Percentiles rank a stretch among this genome's conserved stretches.
Evolutionary conservation across 2,797 vertebrate genomes (phyloP).

Genomic region (Semotilus atromaculatus): DNA sequence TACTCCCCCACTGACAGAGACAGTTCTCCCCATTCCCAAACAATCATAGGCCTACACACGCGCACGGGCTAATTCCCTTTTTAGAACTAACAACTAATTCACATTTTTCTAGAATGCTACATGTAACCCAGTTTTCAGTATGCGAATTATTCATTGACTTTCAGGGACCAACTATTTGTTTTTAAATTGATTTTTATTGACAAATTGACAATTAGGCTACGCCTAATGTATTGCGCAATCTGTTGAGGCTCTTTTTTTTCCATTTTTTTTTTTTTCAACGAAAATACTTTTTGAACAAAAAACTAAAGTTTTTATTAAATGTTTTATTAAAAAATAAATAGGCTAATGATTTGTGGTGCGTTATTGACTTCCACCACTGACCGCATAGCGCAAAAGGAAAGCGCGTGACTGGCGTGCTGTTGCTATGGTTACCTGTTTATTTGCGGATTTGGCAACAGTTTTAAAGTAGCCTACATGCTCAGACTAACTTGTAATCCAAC

Average conservation of each 20-base stretch:
- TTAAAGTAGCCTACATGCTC: not conserved
- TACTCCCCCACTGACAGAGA: constrained; percentile 73
- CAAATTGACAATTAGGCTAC: too few species aligned
- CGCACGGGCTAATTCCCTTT: constrained; percentile 50
- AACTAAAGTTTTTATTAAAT: not conserved
- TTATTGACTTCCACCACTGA: not conserved
- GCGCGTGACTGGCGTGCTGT: not conserved
- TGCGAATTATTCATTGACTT: not conserved
- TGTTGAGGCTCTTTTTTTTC: not conserved
- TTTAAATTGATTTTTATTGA: not conserved
- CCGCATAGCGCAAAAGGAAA: not conserved
- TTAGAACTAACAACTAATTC: constrained; percentile 2
- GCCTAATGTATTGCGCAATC: not conserved
- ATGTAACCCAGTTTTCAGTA: not conserved
- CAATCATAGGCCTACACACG: constrained; percentile 59
- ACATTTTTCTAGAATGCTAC: not conserved
- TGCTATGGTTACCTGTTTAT: not conserved
- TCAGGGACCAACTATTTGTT: not conserved
- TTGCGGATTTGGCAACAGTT: not conserved
- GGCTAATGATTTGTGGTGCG: not conserved
- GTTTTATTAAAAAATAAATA: not conserved
- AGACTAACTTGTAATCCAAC: not conserved
- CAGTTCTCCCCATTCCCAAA: constrained; percentile 81
- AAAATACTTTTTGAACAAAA: not conserved
- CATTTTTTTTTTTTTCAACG: not conserved